phyloP scores from a whole-genome alignment of 2,797 vertebrate genomes.

The Benthosema pterotum region DNA sequence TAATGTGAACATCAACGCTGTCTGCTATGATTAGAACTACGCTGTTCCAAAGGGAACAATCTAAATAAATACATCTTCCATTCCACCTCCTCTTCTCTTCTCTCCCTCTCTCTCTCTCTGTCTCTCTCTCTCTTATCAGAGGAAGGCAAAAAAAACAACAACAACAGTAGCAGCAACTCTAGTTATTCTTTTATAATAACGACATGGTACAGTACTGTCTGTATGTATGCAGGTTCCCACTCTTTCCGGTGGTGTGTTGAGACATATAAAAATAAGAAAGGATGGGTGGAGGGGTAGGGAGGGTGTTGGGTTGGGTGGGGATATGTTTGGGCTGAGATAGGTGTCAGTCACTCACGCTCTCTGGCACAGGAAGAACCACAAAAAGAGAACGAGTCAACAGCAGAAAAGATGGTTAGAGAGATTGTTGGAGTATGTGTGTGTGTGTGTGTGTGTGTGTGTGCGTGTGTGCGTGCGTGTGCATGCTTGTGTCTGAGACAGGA shows the following conservation, averaged over 20 bases:
- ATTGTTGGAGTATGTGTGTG: constrained; percentile 33
- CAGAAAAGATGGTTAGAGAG: constrained; percentile 50
- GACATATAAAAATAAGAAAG: constrained; percentile 59
- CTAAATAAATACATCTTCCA: constrained; percentile 1
- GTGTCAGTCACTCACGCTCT: constrained; percentile 65
- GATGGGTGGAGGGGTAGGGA: too few relatives aligned
- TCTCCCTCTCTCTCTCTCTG: too few relatives aligned
- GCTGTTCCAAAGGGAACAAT: constrained; percentile 26
- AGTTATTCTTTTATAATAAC: constrained; percentile 45
- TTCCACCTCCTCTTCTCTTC: too few relatives aligned
- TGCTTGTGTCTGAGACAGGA: not conserved
- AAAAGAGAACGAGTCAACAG: constrained; percentile 64
- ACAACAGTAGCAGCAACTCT: not conserved
- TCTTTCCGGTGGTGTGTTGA: constrained; percentile 49
- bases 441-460: not conserved
- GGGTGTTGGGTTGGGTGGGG: too few relatives aligned
- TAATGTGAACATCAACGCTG: constrained; percentile 26
- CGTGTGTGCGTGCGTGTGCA: not conserved
- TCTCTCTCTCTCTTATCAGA: too few relatives aligned
- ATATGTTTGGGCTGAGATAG: constrained; percentile 36
- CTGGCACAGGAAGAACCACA: constrained; percentile 65
- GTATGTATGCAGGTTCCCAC: constrained; percentile 40
- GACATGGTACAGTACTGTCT: constrained; percentile 8
- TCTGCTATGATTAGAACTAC: constrained; percentile 31
- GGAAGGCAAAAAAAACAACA: not conserved